Conservation (phyloP, 2,888 invertebrate genomes). For the Heliconius sara region DNA sequence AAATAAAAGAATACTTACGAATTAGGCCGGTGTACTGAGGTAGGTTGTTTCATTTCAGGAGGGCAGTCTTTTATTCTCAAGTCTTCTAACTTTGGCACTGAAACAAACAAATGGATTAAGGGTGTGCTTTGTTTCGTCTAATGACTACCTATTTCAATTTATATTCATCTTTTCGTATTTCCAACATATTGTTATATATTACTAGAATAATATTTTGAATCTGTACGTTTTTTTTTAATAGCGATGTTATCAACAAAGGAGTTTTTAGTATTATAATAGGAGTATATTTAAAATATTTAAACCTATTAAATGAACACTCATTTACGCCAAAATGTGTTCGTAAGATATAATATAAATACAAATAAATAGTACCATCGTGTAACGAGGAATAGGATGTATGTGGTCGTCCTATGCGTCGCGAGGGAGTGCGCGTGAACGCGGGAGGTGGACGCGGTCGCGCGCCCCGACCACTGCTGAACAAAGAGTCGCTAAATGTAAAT, state of each 20-base stretch:
- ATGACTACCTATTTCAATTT: neutral
- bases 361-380: slow-evolving; percentile 68
- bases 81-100: slow-evolving; percentile 81
- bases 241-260: neutral
- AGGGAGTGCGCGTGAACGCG: slow-evolving; percentile 90
- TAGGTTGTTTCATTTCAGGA: slow-evolving; percentile 81
- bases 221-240: neutral
- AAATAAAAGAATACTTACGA: slow-evolving; percentile 69
- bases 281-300: neutral
- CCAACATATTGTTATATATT: neutral
- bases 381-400: slow-evolving; percentile 71
- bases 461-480: slow-evolving; percentile 82
- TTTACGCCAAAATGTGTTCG: neutral
- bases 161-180: neutral
- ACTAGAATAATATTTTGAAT: neutral
- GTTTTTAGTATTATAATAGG: neutral
- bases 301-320: neutral
- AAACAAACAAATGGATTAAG: slow-evolving; percentile 50
- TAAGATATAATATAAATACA: slow-evolving; percentile 38
- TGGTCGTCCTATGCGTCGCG: slow-evolving; percentile 88
- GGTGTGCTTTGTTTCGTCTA: slow-evolving; percentile 14
- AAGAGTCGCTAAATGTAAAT: slow-evolving; percentile 23
- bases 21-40: slow-evolving; percentile 79
- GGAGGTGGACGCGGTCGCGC: slow-evolving; percentile 86
- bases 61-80: slow-evolving; percentile 83